phyloP scores from a whole-genome alignment of 2,888 invertebrate genomes.

The Mermis nigrescens region DNA sequence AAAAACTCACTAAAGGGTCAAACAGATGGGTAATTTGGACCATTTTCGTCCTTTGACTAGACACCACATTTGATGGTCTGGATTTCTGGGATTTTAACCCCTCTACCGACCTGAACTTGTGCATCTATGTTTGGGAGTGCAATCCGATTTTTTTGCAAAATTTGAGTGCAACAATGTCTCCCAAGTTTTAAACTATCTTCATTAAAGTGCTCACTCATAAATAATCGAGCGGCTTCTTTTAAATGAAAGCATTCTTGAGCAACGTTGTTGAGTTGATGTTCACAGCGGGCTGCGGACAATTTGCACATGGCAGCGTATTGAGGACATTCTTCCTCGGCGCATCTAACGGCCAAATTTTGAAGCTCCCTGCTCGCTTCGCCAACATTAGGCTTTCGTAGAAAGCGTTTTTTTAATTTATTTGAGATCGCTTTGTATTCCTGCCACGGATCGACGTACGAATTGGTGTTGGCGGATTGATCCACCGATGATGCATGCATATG shows the following conservation, averaged over 20 bases:
- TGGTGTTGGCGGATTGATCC: background rate
- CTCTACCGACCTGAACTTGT: no score
- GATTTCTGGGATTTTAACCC: no score
- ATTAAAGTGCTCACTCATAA: conserved; percentile 1
- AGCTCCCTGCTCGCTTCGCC: conserved; percentile 10
- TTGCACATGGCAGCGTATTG: conserved; percentile 11
- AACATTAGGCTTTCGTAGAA: conserved; percentile 13
- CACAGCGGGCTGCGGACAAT: conserved; percentile 6
- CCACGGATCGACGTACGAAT: conserved; percentile 10
- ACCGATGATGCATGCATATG: no score
- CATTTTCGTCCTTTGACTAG: no score
- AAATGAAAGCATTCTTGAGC: conserved; percentile 1
- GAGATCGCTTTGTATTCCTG: conserved; percentile 9
- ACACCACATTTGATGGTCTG: no score
- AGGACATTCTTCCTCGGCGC: conserved; percentile 10
- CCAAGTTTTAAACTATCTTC: no score
- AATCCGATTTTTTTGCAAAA: no score
- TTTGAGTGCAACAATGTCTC: no score
- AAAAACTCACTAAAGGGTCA: no score
- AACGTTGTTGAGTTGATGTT: conserved; percentile 5
- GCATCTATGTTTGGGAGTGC: no score
- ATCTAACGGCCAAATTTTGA: background rate
- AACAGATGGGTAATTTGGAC: no score
- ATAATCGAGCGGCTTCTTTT: conserved; percentile 5
- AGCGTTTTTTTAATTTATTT: conserved; percentile 9